Evolutionary conservation across 1,140 invertebrate genomes (phyloP), one percentile per base, ranked within the genome.

Genomic region (Xylocopa sonorina): DNA sequence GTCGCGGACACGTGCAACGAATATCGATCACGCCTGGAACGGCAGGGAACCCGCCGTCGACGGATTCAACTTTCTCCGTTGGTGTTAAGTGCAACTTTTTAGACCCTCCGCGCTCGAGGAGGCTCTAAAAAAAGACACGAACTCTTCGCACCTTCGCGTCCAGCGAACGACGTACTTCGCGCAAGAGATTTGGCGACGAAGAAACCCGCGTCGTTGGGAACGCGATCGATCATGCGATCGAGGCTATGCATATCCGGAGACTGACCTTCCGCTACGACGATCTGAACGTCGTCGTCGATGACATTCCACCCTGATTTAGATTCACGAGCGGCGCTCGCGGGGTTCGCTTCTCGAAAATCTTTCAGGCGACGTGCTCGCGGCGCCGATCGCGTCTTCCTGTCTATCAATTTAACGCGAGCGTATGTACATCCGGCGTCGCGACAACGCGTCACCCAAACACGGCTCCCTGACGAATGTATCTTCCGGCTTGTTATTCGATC

Each of bases 1-100:
- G 58, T 67, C 75, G 83, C 75, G 81, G 64, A 82, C 80, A 87
- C 83, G 86, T 83, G 84, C 83, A 73, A 55, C 72, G 74, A 87
- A 87, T 89, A 90, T 89, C 84, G 88, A 90, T 89, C 78, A 82
- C 53, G 80, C n/a, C 84, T 85, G 89, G 88, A 89, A 85, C 85
- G 81, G 81, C 73, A 81, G 62, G 34, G 48, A 73, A 58, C n/a
- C 62, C n/a, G n/a, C n/a, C n/a, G n/a, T n/a, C n/a, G 48, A 51
- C 69, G 58, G 58, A 76, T 71, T 51, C 71, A 32, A 72, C 48
- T 66, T 84, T 69, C 63, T 50, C n/a, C 24, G 1, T 32, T n/a
- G 29, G 43, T 32, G 51, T 77, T 55, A 21, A 71, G 29, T 66
- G 29, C 50, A 34, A 66, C 62, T 32, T n/a, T 53, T 64, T 24